A percentile compares a stretch with the other conserved stretches of the same genome.
These are phyloP conservation scores for Tympanuchus pallidicinctus DNA, from an alignment of 2,113 vertebrate genomes.

Conservation along the genomic window DNA sequence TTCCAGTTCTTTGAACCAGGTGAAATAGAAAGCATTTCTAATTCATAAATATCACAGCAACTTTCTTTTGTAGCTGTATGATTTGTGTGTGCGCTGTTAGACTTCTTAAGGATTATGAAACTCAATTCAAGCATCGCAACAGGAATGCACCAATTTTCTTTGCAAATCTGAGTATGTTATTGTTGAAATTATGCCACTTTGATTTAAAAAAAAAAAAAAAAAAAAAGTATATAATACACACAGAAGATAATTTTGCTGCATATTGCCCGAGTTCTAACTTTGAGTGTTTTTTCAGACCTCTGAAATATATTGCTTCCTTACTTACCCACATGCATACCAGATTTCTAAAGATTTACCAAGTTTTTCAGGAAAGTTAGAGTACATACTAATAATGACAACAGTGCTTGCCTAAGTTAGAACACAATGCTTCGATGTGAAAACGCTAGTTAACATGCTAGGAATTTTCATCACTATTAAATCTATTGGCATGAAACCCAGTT, in stretches of 20 bases:
- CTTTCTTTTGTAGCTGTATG: not conserved
- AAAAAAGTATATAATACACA: not conserved
- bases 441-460: not conserved
- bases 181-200: not conserved
- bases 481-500: accelerated
- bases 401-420: not conserved
- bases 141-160: not conserved
- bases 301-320: not conserved
- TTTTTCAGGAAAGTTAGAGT: not conserved
- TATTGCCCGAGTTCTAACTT: not conserved
- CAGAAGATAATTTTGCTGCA: not conserved
- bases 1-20: not conserved
- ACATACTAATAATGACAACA: not conserved
- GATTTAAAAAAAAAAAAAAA: not conserved
- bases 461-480: not conserved
- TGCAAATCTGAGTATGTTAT: not conserved
- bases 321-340: not conserved
- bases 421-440: not conserved
- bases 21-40: not conserved
- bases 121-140: not conserved
- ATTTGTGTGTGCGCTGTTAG: not conserved
- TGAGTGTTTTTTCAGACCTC: not conserved
- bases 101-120: not conserved
- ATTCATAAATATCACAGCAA: not conserved
- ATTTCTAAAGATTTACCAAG: not conserved